A percentile compares a stretch with the other conserved stretches of the same genome.
Conservation (phyloP, 2,113 vertebrate genomes). For the Leptodactylus fuscus region DNA sequence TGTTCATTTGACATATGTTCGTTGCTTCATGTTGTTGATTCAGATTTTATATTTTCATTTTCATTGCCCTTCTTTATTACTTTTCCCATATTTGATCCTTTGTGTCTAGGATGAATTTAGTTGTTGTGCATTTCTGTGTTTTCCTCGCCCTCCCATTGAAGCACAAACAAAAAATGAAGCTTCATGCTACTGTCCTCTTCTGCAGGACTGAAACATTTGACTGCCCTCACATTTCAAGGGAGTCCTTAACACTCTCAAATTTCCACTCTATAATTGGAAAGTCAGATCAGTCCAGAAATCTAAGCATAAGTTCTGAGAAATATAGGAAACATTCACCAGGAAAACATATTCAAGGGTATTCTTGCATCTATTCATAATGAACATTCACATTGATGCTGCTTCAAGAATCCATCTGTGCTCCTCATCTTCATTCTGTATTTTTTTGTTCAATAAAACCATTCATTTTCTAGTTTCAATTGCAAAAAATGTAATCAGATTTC, state of each 20-base stretch:
- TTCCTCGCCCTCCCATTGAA: neutral
- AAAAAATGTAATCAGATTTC: constrained; percentile 69
- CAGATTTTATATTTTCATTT: constrained; percentile 29
- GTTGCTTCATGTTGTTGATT: too few relatives aligned
- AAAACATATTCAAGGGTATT: constrained; percentile 33
- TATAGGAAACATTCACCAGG: neutral
- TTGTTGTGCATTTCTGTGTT: neutral
- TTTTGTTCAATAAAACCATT: constrained; percentile 61
- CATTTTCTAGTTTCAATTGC: constrained; percentile 66
- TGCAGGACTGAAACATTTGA: neutral
- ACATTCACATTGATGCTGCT: constrained; percentile 38
- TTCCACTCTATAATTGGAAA: constrained; percentile 22
- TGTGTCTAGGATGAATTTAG: neutral
- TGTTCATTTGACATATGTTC: too few relatives aligned
- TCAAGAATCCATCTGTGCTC: constrained; percentile 41
- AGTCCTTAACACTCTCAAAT: constrained; percentile 19
- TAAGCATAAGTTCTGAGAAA: constrained; percentile 12
- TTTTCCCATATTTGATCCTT: neutral
- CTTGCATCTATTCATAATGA: constrained; percentile 33
- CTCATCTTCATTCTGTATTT: constrained; percentile 37
- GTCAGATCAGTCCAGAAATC: constrained; percentile 3
- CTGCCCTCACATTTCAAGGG: neutral
- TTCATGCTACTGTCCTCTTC: constrained; percentile 5
- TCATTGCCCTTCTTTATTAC: neutral
- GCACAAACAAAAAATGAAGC: neutral